Base-by-base conservation (phyloP, 2,113 vertebrate species). In the Apistogramma diplotaenia region DNA sequence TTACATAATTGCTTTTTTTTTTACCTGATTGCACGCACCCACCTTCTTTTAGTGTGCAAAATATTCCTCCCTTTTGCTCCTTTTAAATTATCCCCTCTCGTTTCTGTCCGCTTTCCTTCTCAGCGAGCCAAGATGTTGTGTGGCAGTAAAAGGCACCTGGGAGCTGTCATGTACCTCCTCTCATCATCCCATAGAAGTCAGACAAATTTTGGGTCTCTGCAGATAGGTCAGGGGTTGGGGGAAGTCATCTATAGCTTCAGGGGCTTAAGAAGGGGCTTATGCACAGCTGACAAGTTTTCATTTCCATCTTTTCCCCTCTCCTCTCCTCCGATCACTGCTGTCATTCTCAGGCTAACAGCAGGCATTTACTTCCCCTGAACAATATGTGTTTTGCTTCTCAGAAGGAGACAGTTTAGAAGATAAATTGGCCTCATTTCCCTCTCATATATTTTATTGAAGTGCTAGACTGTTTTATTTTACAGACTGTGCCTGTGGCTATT, bases 191-290 rank as follows among this genome's bases (percentile, higher is more conserved):
- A 12, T 9, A 4, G 59, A 51, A 75, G 74, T 76, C 49, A 18
- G 61, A 13, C 46, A n/a, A 65, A 46, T 25, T 58, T 46, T 43
- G 29, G 73, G 70, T 37, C 77, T 27, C 60, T 21, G 67, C 40
- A 31, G 59, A 79, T 59, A 33, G 79, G 85, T 90, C 91, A 89
- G 76, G 74, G 90, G 74, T 87, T 25, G 49, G 13, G 25, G 25
- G 23, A 82, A 79, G 53, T 74, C 76, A 70, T 85, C 82, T 81
- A 18, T 73, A 65, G 81, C 81, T 78, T 59, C 51, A 37, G 56
- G 53, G 74, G 37, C 82, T 71, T 16, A 19, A 67, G 77, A 18
- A 21, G 53, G 46, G 65, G 73, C 12, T 33, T 62, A 58, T 40
- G 71, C 7, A 33, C 9, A 43, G 31, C 77, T 85, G 76, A 65